Base-by-base conservation (phyloP, 1,140 invertebrate species). In the Drosophila pallidifrons region DNA sequence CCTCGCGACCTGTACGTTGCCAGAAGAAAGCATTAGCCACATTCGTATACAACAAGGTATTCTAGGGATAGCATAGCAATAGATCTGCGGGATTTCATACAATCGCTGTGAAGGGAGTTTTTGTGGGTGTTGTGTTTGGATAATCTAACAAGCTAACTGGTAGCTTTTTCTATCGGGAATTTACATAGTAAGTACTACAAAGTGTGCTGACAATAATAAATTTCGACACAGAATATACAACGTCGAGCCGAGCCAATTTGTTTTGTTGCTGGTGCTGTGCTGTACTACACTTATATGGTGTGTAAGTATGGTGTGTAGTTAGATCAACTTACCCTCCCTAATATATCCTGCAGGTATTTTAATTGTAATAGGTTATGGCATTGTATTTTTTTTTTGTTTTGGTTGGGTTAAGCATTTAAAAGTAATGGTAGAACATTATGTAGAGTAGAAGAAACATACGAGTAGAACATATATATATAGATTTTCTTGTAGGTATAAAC, bases 1-100 rank as follows among this genome's bases (percentile, higher is more conserved):
- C 97, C 93, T 98, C 97, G 49, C 96, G 95, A 93, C 96, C 97
- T 98, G 49, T 15, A 51, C 30, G 11, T 25, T 5, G 35, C 35
- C 93, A 60, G 25, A 52, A 8, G 20, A 35, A 25, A 41, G 41
- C 38, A n/a, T 57, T 43, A 43, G 0, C 41, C n/a, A 43, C 13
- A 6, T 43, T 11, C 5, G n/a, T 43, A 41, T 41, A 41, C 11
- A 41, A 41, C 10, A 41, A 11, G n/a, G 41, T 43, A 5, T 25
- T 10, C 65, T 16, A 43, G n/a, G 60, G 28, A 43, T 64, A 75
- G 46, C 20, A 54, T 47, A 59, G 73, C 73, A 75, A 49, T 3
- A 51, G 20, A 55, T 63, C 13, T 57, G 35, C 30, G 3, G 45
- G 43, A 10, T 16, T 41, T 51, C 7, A 43, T 60, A 51, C 71